Evolutionary conservation across 2,888 invertebrate species (phyloP).

Genomic region (Euzophera pinguis): DNA sequence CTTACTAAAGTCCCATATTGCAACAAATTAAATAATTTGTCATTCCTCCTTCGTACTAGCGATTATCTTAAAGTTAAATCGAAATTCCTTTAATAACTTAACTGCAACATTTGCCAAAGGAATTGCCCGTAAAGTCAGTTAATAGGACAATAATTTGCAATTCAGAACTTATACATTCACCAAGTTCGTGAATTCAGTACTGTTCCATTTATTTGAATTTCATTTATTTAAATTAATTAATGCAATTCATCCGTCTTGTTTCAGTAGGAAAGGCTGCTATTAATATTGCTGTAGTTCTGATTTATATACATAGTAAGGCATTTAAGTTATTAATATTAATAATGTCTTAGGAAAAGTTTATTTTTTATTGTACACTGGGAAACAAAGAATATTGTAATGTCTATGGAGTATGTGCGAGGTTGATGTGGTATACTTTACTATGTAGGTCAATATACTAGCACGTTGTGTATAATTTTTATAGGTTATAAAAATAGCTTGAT

Average conservation of each 20-base stretch:
- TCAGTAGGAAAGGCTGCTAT: neutral
- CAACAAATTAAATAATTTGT: neutral
- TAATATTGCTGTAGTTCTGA: neutral
- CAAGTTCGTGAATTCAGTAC: slow-evolving; percentile 2
- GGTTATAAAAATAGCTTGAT: too few species aligned
- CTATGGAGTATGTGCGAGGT: too few species aligned
- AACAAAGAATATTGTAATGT: too few species aligned
- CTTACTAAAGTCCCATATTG: neutral
- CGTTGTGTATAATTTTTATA: too few species aligned
- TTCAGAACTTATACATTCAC: slow-evolving; percentile 1
- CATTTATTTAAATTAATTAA: slow-evolving; percentile 9
- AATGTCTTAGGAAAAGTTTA: too few species aligned
- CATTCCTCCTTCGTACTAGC: neutral
- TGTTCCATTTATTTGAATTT: slow-evolving; percentile 6
- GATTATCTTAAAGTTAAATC: neutral
- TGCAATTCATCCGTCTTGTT: slow-evolving; percentile 3
- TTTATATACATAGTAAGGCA: neutral
- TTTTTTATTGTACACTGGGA: too few species aligned
- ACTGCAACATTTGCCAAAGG: neutral
- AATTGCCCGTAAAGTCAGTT: neutral
- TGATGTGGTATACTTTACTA: too few species aligned
- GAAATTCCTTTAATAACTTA: neutral
- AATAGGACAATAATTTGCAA: slow-evolving; percentile 3
- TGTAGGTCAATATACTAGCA: too few species aligned
- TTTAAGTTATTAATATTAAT: too few species aligned